Evolutionary conservation across 2,797 vertebrate genomes (phyloP).

Genomic region (Diceros bicornis): DNA sequence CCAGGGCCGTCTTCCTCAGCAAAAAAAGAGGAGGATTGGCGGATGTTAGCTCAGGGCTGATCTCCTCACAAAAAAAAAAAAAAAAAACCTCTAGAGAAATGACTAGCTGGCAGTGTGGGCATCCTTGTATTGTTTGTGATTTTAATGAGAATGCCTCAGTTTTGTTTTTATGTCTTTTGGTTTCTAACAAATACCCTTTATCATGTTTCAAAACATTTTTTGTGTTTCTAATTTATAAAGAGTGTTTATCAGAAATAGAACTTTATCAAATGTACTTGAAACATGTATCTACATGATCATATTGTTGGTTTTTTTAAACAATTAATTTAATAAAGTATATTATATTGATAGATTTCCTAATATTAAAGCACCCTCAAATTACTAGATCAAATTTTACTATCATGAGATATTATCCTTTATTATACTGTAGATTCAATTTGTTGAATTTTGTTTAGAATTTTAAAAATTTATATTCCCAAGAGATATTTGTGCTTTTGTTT

Average conservation of each 20-base stretch:
- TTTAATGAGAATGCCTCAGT: not conserved
- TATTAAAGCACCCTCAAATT: slow-evolving; percentile 18
- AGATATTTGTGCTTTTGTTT: not conserved
- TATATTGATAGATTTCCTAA: not conserved
- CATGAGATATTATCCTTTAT: not conserved
- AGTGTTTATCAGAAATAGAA: slow-evolving; percentile 19
- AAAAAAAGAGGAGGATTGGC: no score
- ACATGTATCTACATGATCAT: not conserved
- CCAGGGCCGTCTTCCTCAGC: no score
- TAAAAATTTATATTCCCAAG: slow-evolving; percentile 20
- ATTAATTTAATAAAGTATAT: slow-evolving; percentile 25
- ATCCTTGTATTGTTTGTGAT: not conserved
- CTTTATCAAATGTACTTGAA: not conserved
- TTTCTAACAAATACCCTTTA: slow-evolving; percentile 41
- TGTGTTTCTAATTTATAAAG: slow-evolving; percentile 19
- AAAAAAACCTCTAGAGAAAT: slow-evolving; percentile 5
- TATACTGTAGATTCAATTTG: not conserved
- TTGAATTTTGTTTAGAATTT: slow-evolving; percentile 54
- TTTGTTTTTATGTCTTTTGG: slow-evolving; percentile 4
- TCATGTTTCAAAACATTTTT: slow-evolving; percentile 49
- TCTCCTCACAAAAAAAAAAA: no score
- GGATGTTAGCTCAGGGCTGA: no score
- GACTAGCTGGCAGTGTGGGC: not conserved
- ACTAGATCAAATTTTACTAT: slow-evolving; percentile 36
- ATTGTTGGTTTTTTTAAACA: not conserved